Percentiles rank a stretch among this genome's conserved stretches.
These are phyloP conservation scores for Helicoverpa assulta DNA, from an alignment of 2,888 invertebrate species.

Conservation along the genomic window DNA sequence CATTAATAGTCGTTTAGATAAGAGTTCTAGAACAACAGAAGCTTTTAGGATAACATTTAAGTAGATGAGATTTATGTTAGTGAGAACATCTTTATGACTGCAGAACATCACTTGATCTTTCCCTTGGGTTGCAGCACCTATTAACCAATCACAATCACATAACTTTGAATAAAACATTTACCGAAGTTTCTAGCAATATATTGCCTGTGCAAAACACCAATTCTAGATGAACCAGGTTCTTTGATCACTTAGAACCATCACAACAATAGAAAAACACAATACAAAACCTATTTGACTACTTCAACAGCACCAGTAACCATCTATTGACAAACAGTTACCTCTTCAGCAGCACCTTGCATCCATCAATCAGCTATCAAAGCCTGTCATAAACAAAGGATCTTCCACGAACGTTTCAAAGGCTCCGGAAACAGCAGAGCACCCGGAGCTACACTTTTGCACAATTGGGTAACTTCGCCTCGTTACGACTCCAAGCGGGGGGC, in stretches of 20 bases:
- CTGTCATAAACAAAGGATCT: constrained; percentile 56
- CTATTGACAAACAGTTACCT: constrained; percentile 30
- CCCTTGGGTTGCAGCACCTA: neutral
- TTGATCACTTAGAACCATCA: neutral
- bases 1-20: constrained; percentile 51
- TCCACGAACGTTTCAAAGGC: constrained; percentile 73
- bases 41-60: constrained; percentile 17
- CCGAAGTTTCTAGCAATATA: constrained; percentile 1
- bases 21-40: constrained; percentile 25
- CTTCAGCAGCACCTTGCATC: constrained; percentile 47
- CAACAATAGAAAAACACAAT: constrained; percentile 6
- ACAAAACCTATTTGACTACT: neutral
- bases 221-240: constrained; percentile 4
- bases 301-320: constrained; percentile 17
- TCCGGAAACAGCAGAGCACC: constrained; percentile 75
- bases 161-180: constrained; percentile 7
- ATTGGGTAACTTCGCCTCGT: constrained; percentile 54
- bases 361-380: constrained; percentile 52
- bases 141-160: neutral
- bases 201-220: constrained; percentile 9
- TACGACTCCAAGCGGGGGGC: constrained; percentile 65
- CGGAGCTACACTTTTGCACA: constrained; percentile 54
- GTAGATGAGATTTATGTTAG: constrained; percentile 17
- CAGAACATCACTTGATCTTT: neutral
- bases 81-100: neutral